Percentiles rank a stretch among this genome's conserved stretches.
Conservation (phyloP, 2,888 invertebrate genomes). For the Rhabditoides inermis region DNA sequence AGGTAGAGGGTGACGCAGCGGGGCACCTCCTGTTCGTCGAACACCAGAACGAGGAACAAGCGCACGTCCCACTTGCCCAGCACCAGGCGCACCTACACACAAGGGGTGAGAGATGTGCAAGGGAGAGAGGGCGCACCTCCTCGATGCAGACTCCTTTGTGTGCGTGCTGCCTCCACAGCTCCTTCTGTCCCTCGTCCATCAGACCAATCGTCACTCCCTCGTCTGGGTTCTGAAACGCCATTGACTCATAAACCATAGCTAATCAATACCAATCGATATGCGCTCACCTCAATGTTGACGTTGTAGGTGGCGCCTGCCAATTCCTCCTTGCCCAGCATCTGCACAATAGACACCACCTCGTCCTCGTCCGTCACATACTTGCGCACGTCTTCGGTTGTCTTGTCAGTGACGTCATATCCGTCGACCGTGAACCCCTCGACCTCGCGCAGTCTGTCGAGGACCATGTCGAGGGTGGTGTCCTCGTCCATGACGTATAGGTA, state of each 20-base stretch:
- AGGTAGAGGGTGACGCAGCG: not conserved
- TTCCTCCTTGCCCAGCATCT: not conserved
- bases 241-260: too few species aligned
- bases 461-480: slow-evolving; percentile 9
- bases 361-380: slow-evolving; percentile 6
- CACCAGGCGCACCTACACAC: slow-evolving; percentile 14
- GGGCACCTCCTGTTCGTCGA: slow-evolving; percentile 4
- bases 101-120: not conserved
- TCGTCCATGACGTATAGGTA: slow-evolving; percentile 14
- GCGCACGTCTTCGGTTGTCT: not conserved
- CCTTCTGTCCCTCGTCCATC: slow-evolving; percentile 11
- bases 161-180: slow-evolving; percentile 7
- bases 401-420: slow-evolving; percentile 7
- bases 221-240: not conserved
- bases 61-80: slow-evolving; percentile 9
- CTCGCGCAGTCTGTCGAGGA: slow-evolving; percentile 12
- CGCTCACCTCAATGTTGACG: too few species aligned
- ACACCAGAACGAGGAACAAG: slow-evolving; percentile 3
- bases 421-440: slow-evolving; percentile 10
- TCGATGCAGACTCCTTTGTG: slow-evolving; percentile 6
- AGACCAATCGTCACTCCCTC: slow-evolving; percentile 8
- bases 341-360: slow-evolving; percentile 6
- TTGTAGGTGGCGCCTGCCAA: too few species aligned
- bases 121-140: slow-evolving; percentile 7
- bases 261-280: too few species aligned